Percentiles rank a stretch among this genome's conserved stretches.
phyloP scores from a whole-genome alignment of 2,113 vertebrate species.

The Dermatemys mawii region DNA sequence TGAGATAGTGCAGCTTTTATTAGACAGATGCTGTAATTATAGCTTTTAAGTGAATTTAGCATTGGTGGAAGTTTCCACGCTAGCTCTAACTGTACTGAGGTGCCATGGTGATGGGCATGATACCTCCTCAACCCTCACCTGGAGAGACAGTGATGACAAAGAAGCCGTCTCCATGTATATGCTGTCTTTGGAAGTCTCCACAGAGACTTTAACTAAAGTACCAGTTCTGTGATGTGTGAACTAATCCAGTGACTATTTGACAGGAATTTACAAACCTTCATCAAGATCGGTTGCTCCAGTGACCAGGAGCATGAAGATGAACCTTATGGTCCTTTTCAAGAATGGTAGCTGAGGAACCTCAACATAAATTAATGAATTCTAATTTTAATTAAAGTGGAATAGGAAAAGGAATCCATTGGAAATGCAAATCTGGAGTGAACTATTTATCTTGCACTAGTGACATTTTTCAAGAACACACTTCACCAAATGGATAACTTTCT shows the following conservation, averaged over 20 bases:
- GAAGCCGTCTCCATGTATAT: not conserved
- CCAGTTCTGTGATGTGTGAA: not conserved
- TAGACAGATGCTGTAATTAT: not conserved
- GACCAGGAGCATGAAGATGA: not conserved
- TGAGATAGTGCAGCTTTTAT: not conserved
- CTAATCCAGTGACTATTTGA: no score
- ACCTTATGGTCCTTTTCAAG: not conserved
- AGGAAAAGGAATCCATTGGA: not conserved
- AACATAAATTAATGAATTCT: not conserved
- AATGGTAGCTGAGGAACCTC: not conserved
- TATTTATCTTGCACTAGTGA: not conserved
- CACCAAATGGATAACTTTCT: not conserved
- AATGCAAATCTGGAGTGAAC: not conserved
- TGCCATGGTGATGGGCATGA: not conserved
- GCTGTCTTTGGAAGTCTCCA: no score
- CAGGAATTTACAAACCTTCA: not conserved
- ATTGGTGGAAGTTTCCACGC: not conserved
- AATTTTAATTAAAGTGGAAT: not conserved
- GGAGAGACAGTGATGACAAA: not conserved
- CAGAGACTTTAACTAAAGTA: not conserved
- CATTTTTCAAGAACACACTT: not conserved
- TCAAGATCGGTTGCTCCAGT: not conserved
- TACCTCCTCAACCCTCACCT: not conserved
- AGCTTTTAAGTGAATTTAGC: not conserved
- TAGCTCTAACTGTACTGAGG: fast-evolving